Evolutionary conservation across 2,113 vertebrate species (phyloP).

Genomic region (Choloepus hoffmanni): DNA sequence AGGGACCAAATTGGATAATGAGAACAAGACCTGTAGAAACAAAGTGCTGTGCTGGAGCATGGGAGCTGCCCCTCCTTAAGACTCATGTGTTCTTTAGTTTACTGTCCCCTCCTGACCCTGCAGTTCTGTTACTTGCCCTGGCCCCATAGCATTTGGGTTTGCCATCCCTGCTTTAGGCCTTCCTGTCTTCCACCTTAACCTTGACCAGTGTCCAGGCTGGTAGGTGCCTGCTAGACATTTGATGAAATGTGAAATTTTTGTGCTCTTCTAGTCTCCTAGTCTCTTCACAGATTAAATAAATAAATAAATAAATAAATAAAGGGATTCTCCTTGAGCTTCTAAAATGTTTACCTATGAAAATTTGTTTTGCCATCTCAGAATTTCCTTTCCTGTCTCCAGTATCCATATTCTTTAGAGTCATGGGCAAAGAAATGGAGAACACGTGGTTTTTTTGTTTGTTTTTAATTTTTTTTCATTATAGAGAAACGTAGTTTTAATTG

Average conservation of each 20-base stretch:
- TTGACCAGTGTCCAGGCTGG: neutral
- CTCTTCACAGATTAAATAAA: neutral
- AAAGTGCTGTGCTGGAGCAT: neutral
- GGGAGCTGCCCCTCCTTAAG: neutral
- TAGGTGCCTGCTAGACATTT: neutral
- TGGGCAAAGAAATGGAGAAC: neutral
- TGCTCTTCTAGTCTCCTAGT: neutral
- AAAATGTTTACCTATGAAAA: neutral
- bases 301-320: too few species aligned
- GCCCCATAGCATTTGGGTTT: neutral
- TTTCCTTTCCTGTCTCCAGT: neutral
- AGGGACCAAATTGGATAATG: neutral
- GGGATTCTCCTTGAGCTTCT: neutral
- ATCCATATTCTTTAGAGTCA: neutral
- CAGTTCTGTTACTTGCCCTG: neutral
- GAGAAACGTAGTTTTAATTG: neutral
- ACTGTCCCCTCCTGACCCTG: neutral
- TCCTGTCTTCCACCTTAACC: neutral
- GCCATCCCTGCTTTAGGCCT: neutral
- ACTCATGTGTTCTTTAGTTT: neutral
- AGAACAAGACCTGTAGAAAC: neutral
- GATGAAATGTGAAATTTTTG: neutral
- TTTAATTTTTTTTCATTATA: too few species aligned
- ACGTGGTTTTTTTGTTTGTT: too few species aligned
- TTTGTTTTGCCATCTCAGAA: neutral